Conservation (phyloP, 2,113 vertebrate genomes). For the Pristiophorus japonicus region DNA sequence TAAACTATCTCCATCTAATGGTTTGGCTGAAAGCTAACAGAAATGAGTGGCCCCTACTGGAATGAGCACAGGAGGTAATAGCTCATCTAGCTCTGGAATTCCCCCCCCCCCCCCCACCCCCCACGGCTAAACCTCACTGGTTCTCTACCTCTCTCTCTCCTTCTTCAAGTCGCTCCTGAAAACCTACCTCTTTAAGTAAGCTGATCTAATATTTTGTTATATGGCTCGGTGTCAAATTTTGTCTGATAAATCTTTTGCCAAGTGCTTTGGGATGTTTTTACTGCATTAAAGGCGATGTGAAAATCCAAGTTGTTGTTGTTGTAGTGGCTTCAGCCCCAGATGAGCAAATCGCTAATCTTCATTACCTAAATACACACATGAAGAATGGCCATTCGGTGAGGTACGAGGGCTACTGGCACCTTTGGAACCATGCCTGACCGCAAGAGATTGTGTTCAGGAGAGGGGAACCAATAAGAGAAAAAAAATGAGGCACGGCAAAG, state of each 20-base stretch:
- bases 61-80: neutral
- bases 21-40: neutral
- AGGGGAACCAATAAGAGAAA: neutral
- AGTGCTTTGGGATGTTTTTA: neutral
- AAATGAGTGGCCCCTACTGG: neutral
- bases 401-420: neutral
- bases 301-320: neutral
- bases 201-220: neutral
- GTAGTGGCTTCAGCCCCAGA: neutral
- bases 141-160: neutral
- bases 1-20: neutral
- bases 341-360: neutral
- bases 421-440: neutral
- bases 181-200: neutral
- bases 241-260: neutral
- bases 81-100: neutral
- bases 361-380: neutral
- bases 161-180: neutral
- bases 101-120: too few species aligned
- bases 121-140: neutral
- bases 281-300: neutral
- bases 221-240: neutral
- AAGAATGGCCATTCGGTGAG: neutral
- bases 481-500: neutral
- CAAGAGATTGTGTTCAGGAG: neutral